Evolutionary conservation across 2,797 vertebrate genomes (phyloP).

Genomic region (Pantherophis vulpinus): DNA sequence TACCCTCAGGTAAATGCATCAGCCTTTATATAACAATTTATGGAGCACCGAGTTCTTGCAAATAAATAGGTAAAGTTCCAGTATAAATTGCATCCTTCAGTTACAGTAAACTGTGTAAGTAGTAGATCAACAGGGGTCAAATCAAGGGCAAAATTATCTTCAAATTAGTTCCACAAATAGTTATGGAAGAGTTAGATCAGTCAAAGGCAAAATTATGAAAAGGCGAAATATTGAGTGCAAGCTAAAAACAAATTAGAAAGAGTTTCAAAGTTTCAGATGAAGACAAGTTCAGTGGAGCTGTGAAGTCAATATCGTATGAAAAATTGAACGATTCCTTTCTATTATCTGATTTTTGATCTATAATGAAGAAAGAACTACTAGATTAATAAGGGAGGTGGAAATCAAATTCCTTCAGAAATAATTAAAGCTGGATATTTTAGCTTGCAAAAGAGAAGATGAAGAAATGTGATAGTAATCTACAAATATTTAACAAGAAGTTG

Average conservation of each 20-base stretch:
- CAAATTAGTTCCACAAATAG: constrained; percentile 2
- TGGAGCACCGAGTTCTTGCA: neutral
- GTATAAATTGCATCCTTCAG: neutral
- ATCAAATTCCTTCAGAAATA: neutral
- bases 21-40: neutral
- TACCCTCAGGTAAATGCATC: neutral
- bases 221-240: neutral
- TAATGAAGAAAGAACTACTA: neutral
- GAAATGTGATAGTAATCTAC: neutral
- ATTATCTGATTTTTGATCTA: neutral
- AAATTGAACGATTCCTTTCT: neutral
- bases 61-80: neutral
- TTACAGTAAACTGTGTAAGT: neutral
- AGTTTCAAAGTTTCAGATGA: neutral
- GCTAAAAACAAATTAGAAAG: neutral
- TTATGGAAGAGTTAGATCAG: neutral
- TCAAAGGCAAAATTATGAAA: neutral
- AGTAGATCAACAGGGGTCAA: neutral
- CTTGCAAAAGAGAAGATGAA: neutral
- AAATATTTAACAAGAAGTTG: neutral
- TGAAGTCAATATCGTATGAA: neutral
- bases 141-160: neutral
- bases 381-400: neutral
- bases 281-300: neutral
- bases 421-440: neutral